phyloP scores from a whole-genome alignment of 1,140 invertebrate species.

The Drosophila subobscura region DNA sequence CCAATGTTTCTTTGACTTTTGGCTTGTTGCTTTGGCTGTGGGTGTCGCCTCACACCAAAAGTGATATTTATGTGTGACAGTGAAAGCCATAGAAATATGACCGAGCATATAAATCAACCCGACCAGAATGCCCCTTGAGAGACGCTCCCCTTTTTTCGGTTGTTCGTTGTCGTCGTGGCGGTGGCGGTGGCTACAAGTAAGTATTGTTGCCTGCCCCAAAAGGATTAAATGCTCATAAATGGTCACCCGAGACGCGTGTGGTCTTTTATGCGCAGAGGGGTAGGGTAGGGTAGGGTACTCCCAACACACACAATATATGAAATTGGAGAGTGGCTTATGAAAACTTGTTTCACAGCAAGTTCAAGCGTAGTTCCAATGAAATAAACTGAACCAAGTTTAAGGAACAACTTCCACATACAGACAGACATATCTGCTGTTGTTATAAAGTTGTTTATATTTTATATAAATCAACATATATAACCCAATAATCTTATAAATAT shows the following conservation, averaged over 20 bases:
- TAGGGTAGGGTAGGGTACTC: constrained; percentile 8
- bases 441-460: constrained; percentile 2
- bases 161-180: constrained; percentile 32
- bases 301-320: constrained; percentile 16
- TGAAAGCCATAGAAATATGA: constrained; percentile 77
- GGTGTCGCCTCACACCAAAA: constrained; percentile 48
- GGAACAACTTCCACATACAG: constrained; percentile 18
- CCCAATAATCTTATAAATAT: no score
- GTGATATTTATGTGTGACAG: constrained; percentile 61
- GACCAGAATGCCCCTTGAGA: constrained; percentile 54
- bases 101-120: constrained; percentile 65
- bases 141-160: constrained; percentile 59
- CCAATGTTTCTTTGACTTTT: constrained; percentile 18
- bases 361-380: constrained; percentile 37
- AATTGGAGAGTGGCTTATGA: constrained; percentile 18
- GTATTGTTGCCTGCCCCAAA: constrained; percentile 46
- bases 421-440: background rate
- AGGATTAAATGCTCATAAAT: constrained; percentile 72
- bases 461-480: background rate
- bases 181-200: constrained; percentile 15
- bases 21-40: constrained; percentile 28
- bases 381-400: constrained; percentile 33
- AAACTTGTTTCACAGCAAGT: constrained; percentile 48
- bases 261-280: constrained; percentile 8
- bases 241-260: constrained; percentile 38